Conservation (phyloP, 1,140 invertebrate species). For the Sesamia nonagrioides region DNA sequence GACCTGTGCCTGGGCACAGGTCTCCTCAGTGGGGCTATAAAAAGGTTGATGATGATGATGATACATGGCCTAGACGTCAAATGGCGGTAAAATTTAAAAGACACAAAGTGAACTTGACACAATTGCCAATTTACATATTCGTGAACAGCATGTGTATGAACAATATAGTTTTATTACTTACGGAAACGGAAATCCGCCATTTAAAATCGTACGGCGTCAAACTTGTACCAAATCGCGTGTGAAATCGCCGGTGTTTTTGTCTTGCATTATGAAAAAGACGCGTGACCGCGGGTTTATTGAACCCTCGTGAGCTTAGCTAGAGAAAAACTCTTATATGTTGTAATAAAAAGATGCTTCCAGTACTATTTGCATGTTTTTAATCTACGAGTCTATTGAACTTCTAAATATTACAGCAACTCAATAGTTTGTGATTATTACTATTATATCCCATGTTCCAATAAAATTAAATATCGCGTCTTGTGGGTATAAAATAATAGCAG, state of each 20-base stretch:
- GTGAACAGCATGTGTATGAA: background rate
- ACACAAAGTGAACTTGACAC: constrained; percentile 13
- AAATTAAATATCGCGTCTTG: too few relatives aligned
- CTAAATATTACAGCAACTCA: too few relatives aligned
- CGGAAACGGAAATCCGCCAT: constrained; percentile 47
- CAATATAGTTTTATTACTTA: constrained; percentile 24
- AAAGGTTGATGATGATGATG: too few relatives aligned
- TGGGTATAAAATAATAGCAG: too few relatives aligned
- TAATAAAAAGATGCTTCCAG: too few relatives aligned
- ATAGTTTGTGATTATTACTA: too few relatives aligned
- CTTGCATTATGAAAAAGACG: background rate
- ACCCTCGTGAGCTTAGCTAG: background rate
- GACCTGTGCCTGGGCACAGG: too few relatives aligned
- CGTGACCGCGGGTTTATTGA: background rate
- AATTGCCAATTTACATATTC: constrained; percentile 15
- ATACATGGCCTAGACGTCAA: background rate
- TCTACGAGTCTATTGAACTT: too few relatives aligned
- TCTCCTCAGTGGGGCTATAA: too few relatives aligned
- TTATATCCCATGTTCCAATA: too few relatives aligned
- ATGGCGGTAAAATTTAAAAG: constrained; percentile 21
- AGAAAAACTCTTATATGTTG: too few relatives aligned
- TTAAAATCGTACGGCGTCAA: constrained; percentile 14
- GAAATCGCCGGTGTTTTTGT: constrained; percentile 11
- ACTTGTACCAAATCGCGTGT: constrained; percentile 10
- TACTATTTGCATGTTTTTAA: too few relatives aligned